A percentile compares a stretch with the other conserved stretches of the same genome.
Evolutionary conservation across 2,888 invertebrate genomes (phyloP).

Genomic region (Malachius bipustulatus): DNA sequence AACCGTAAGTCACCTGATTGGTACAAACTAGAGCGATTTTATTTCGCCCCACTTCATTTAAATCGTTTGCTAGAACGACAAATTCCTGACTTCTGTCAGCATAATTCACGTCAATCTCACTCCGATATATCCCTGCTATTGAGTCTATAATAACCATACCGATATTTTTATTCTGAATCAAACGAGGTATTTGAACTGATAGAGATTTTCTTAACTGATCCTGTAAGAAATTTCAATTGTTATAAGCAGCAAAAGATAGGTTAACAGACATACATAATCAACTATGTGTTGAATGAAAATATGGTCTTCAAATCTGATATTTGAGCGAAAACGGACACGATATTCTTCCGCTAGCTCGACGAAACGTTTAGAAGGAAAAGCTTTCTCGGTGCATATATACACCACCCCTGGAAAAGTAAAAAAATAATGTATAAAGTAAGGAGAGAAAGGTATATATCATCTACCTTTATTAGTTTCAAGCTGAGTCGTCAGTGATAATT

Average conservation of each 20-base stretch:
- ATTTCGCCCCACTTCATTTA: slow-evolving; percentile 44
- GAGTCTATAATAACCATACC: slow-evolving; percentile 61
- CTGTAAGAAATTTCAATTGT: no score
- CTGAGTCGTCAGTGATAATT: slow-evolving; percentile 55
- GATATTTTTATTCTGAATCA: slow-evolving; percentile 34
- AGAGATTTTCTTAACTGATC: slow-evolving; percentile 45
- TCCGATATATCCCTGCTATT: slow-evolving; percentile 57
- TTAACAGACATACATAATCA: slow-evolving; percentile 39
- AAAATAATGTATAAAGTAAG: no score
- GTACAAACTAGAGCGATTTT: slow-evolving; percentile 52
- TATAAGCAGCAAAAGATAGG: no score
- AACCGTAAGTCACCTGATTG: slow-evolving; percentile 55
- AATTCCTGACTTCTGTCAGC: slow-evolving; percentile 44
- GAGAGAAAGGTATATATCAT: no score
- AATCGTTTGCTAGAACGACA: slow-evolving; percentile 41
- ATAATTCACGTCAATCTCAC: slow-evolving; percentile 38
- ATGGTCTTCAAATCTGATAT: slow-evolving; percentile 41
- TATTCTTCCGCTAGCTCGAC: slow-evolving; percentile 40
- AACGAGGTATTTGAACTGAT: slow-evolving; percentile 40
- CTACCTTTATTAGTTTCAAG: slow-evolving; percentile 31
- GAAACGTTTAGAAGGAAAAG: slow-evolving; percentile 59
- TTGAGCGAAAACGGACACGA: slow-evolving; percentile 24
- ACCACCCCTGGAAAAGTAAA: slow-evolving; percentile 40
- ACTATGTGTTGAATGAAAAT: slow-evolving; percentile 56
- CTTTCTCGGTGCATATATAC: slow-evolving; percentile 68